phyloP scores from a whole-genome alignment of 2,797 vertebrate species.

The Rhadinocentrus ornatus region DNA sequence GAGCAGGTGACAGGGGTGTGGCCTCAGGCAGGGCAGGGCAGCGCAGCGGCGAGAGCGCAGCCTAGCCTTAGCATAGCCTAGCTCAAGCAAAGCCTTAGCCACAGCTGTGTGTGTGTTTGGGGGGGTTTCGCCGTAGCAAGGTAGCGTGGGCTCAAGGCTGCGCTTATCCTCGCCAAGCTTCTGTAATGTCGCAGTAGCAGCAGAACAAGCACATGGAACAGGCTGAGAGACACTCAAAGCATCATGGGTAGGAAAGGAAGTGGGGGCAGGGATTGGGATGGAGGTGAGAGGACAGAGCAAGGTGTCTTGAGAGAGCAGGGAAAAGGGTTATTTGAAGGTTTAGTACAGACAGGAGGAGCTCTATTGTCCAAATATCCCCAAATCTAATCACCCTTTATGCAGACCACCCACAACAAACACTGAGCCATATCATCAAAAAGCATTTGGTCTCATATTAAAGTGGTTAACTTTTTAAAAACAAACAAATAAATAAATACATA shows the following conservation, averaged over 20 bases:
- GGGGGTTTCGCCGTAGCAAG: slow-evolving; percentile 64
- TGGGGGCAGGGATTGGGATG: slow-evolving; percentile 33
- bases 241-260: slow-evolving; percentile 88
- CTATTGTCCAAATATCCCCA: slow-evolving; percentile 97
- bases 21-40: slow-evolving; percentile 91
- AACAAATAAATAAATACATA: slow-evolving; percentile 10
- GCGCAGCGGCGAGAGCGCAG: slow-evolving; percentile 66
- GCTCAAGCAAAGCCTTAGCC: slow-evolving; percentile 74
- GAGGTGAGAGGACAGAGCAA: slow-evolving; percentile 87
- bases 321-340: slow-evolving; percentile 97
- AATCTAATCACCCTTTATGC: slow-evolving; percentile 20
- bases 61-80: slow-evolving; percentile 71
- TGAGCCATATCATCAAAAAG: slow-evolving; percentile 42
- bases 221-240: slow-evolving; percentile 86
- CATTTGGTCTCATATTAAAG: slow-evolving; percentile 12
- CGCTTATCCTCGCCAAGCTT: slow-evolving; percentile 90
- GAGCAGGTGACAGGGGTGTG: slow-evolving; percentile 95
- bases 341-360: slow-evolving; percentile 92
- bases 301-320: slow-evolving; percentile 92
- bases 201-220: slow-evolving; percentile 94
- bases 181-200: slow-evolving; percentile 87
- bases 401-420: slow-evolving; percentile 31
- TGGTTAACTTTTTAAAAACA: not conserved
- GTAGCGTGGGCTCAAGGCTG: slow-evolving; percentile 83
- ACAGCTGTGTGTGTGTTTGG: slow-evolving; percentile 21